Evolutionary conservation across 2,797 vertebrate genomes (phyloP).

Genomic region (Gymnothorax javanicus): DNA sequence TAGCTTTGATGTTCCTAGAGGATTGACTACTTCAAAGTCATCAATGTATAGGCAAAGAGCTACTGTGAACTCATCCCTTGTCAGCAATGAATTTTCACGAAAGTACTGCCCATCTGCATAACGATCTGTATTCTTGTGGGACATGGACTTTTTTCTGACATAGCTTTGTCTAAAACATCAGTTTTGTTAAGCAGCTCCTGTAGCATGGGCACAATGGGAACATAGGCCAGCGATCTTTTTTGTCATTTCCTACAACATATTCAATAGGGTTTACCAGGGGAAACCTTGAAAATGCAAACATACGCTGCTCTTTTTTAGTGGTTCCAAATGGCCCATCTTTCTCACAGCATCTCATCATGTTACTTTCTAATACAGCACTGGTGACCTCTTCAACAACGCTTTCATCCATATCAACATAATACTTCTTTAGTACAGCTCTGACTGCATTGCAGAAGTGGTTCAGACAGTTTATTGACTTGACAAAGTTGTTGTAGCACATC

Average conservation of each 20-base stretch:
- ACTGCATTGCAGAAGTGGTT: constrained; percentile 42
- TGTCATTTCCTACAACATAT: constrained; percentile 38
- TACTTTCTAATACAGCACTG: constrained; percentile 40
- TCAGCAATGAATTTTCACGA: constrained; percentile 33
- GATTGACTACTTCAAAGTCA: constrained; percentile 44
- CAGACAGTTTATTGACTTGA: constrained; percentile 35
- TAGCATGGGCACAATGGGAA: constrained; percentile 35
- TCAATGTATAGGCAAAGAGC: constrained; percentile 38
- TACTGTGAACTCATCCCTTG: constrained; percentile 38
- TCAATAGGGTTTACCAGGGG: constrained; percentile 36
- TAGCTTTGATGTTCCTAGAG: constrained; percentile 36
- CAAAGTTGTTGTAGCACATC: constrained; percentile 34
- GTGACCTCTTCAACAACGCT: constrained; percentile 30
- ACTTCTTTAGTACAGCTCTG: constrained; percentile 27
- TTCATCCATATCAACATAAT: constrained; percentile 32
- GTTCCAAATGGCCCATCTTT: constrained; percentile 38
- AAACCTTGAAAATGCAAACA: constrained; percentile 35
- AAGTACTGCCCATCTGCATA: constrained; percentile 39
- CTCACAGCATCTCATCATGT: constrained; percentile 25
- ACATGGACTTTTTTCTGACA: constrained; percentile 30
- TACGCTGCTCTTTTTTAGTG: constrained; percentile 41
- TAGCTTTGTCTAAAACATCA: constrained; percentile 35
- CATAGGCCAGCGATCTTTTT: constrained; percentile 43
- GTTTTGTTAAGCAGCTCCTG: constrained; percentile 36
- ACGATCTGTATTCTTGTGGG: constrained; percentile 33